Base-by-base conservation (phyloP, 92 coral and sea anemone genomes). In the Porites cylindrica region DNA sequence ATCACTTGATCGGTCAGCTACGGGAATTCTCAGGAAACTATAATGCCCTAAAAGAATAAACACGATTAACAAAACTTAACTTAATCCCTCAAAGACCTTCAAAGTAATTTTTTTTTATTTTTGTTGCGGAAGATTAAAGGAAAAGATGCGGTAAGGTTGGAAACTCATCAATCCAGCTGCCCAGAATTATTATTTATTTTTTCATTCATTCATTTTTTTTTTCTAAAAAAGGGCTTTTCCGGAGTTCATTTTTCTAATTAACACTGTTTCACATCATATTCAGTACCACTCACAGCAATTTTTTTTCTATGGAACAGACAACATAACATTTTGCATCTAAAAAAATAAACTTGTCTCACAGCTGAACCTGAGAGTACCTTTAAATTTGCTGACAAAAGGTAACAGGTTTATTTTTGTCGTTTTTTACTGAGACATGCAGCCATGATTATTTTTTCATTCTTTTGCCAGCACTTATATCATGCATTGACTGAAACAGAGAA, bases 191-290 rank as follows among this genome's bases (percentile, higher is more conserved):
- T 38, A 38, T 38, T 38, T 38, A 38, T 38, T 38, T 38, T 38
- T 38, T 38, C 47, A 38, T 38, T 38, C 47, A 4, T 38, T 4
- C 47, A 56, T 71, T 38, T 4, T 38, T 38, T 38, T 38, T 38
- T 74, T 63, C 6, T 19, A 51, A 9, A 38, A 2, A 29, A 47
- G 47, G 59, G 80, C 52, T 72, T 38, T 38, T 83, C 87, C 87
- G 87, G 87, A 63, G 16, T 64, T 63, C 87, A 83, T 72, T 72
- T 83, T 83, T 59, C 87, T 47, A 83, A 83, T 83, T 83, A 83
- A 83, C 79, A 61, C 80, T 72, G 80, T 83, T 83, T 83, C 79
- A 62, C 72, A 19, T 23, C 54, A 54, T 56, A 72, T 82, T 70
- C 59, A 72, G 47, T 19, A 10, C 61, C 61, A 8, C 61, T 56